Base-by-base conservation (phyloP, 2,113 vertebrate species). In the Fukomys damarensis region DNA sequence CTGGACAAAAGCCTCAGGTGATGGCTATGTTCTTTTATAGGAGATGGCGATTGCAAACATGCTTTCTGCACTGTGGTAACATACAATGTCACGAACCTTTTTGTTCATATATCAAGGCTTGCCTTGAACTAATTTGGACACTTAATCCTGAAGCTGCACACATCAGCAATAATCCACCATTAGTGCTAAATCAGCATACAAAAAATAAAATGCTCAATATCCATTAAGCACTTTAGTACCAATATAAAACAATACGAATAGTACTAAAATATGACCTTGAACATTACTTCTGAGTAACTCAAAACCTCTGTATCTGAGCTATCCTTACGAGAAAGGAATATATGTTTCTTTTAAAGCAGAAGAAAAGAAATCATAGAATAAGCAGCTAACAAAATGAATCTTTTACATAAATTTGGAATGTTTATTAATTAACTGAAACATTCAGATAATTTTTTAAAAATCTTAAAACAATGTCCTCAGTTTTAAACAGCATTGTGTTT, bases 81-180 rank as follows among this genome's bases (percentile, higher is more conserved):
- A 87, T 58, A 30, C 28, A 46, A 1, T 3, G 89, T 84, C 91
- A 43, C 87, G 82, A 84, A 41, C 0, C 7, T 96, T 86, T 97
- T 89, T 79, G 86, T 91, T 96, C 74, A 97, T 12, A 89, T 6
- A 30, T 14, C 49, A 56, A 79, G 2, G 30, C 30, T 91, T 82
- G 83, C 13, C 90, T 97, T 96, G 26, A 91, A 65, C 52, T 96
- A 90, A 97, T 94, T 93, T 88, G 76, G 92, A 91, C 65, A 89
- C 96, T 93, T 93, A 88, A 89, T 96, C 79, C 93, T 94, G 90
- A 97, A 98, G 66, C 35, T 94, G 70, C 76, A 90, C 1, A 72
- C 91, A 96, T 98, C 96, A 95, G 96, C 95, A 97, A 93, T 96
- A 98, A 94, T 72, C 30, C 91, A 97, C 93, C 91, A 46, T 43